Conservation (phyloP, 2,113 vertebrate species). For the Thalassoma bifasciatum region DNA sequence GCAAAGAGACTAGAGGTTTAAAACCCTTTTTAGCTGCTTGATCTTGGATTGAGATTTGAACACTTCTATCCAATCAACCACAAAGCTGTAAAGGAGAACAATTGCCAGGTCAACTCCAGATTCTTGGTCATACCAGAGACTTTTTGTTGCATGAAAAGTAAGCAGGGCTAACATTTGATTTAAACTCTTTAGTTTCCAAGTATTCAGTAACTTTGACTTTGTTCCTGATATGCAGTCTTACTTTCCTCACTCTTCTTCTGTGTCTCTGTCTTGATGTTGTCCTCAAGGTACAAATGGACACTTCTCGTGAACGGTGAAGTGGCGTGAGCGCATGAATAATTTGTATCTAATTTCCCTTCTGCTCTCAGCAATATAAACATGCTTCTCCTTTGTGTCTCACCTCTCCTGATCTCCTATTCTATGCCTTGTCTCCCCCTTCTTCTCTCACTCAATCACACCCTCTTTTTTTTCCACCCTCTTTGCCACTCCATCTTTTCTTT, state of each 20-base stretch:
- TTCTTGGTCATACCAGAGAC: too few species aligned
- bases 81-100: too few species aligned
- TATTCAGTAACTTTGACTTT: not conserved
- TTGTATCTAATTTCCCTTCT: constrained; percentile 74
- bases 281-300: constrained; percentile 57
- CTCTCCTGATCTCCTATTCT: constrained; percentile 37
- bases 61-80: not conserved
- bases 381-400: constrained; percentile 47
- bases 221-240: not conserved
- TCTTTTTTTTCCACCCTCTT: not conserved
- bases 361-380: constrained; percentile 72
- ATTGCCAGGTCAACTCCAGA: too few species aligned
- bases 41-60: not conserved
- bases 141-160: not conserved
- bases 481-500: constrained; percentile 4
- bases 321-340: constrained; percentile 75
- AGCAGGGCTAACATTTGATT: not conserved
- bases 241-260: not conserved
- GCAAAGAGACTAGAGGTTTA: not conserved
- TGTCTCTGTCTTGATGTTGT: constrained; percentile 41
- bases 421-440: constrained; percentile 14
- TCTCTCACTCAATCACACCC: constrained; percentile 42
- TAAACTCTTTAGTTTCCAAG: not conserved
- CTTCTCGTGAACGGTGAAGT: constrained; percentile 51
- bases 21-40: not conserved